Conservation (phyloP, 35 echinoderm and acorn worm species). For the Diadema setosum region DNA sequence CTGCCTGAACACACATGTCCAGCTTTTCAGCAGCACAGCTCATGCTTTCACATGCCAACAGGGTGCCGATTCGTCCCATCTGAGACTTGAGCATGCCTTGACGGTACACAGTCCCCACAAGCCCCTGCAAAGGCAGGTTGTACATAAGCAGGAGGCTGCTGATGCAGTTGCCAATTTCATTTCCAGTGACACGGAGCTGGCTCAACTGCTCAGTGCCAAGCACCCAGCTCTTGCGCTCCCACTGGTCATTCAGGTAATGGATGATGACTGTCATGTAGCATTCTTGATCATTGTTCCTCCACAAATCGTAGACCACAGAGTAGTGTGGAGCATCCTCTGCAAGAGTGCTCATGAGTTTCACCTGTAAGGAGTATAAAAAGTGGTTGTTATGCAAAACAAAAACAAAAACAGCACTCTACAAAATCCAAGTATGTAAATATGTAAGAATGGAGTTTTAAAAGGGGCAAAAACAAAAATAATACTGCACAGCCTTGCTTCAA, state of each 20-base stretch:
- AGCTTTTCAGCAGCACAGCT: conserved; percentile 16
- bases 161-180: neutral
- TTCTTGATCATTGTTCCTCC: conserved; percentile 1
- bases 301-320: neutral
- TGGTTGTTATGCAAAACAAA: too few relatives aligned
- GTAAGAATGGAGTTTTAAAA: too few relatives aligned
- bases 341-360: neutral
- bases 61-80: neutral
- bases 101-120: neutral
- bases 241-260: neutral
- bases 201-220: neutral
- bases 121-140: neutral
- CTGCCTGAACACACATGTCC: neutral
- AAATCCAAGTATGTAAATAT: too few relatives aligned
- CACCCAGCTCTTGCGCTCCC: neutral
- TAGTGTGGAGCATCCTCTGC: neutral
- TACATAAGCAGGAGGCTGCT: neutral
- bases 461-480: too few relatives aligned
- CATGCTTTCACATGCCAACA: neutral
- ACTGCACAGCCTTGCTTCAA: too few relatives aligned
- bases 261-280: neutral
- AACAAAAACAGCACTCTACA: too few relatives aligned
- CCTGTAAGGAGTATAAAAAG: neutral
- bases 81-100: neutral
- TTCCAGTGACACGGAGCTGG: neutral